Conservation (phyloP, 2,797 vertebrate species). For the Podarcis lilfordi region DNA sequence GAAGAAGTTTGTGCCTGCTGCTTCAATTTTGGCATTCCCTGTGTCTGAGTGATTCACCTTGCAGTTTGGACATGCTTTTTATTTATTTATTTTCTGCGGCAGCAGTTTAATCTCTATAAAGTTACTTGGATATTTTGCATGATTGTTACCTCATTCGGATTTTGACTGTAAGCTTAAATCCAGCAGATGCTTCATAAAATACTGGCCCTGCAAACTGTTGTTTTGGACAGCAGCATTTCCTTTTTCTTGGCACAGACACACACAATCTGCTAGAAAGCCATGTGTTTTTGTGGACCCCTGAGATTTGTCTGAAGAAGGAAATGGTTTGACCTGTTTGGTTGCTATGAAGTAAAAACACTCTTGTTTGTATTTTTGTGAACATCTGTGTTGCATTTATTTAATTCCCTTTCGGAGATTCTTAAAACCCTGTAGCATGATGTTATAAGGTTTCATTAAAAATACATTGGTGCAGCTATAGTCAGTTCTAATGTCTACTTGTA, state of each 20-base stretch:
- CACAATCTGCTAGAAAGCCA: slow-evolving; percentile 71
- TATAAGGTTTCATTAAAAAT: slow-evolving; percentile 60
- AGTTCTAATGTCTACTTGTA: slow-evolving; percentile 21
- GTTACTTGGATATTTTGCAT: neutral
- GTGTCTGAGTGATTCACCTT: slow-evolving; percentile 8
- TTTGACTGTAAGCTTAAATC: slow-evolving; percentile 6
- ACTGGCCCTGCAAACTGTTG: slow-evolving; percentile 49
- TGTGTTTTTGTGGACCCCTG: slow-evolving; percentile 74
- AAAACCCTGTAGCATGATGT: slow-evolving; percentile 69
- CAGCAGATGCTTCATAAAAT: slow-evolving; percentile 73
- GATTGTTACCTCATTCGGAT: neutral
- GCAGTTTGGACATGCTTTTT: neutral
- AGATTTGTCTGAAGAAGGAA: slow-evolving; percentile 81
- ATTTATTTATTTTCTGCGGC: neutral
- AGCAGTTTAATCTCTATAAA: neutral
- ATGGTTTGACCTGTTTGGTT: slow-evolving; percentile 82
- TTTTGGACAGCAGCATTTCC: slow-evolving; percentile 76
- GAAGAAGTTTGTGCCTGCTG: neutral
- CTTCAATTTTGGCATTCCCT: neutral
- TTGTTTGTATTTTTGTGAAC: slow-evolving; percentile 70
- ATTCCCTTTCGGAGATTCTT: slow-evolving; percentile 75
- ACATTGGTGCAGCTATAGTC: slow-evolving; percentile 37
- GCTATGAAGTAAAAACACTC: slow-evolving; percentile 83
- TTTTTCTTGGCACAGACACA: slow-evolving; percentile 69
- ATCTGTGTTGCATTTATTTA: slow-evolving; percentile 82